Percentiles rank a stretch among this genome's conserved stretches.
These are phyloP conservation scores for Scelioninae gen. 2 DNA, from an alignment of 2,888 invertebrate genomes.

Conservation along the genomic window DNA sequence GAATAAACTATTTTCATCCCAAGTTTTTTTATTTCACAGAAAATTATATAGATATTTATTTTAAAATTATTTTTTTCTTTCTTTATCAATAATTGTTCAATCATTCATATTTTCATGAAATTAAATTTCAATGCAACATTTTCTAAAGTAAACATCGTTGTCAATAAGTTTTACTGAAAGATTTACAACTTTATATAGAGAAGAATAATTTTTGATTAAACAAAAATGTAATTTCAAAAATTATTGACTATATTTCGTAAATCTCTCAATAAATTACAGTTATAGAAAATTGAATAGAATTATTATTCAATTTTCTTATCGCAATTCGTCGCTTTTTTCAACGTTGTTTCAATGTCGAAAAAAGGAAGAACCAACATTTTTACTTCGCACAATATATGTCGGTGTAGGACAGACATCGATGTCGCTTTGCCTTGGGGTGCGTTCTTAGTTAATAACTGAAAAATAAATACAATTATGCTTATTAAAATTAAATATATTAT, in stretches of 20 bases:
- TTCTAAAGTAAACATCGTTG: constrained; percentile 45
- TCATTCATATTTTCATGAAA: constrained; percentile 21
- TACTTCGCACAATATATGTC: constrained; percentile 13
- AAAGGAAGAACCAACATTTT: constrained; percentile 24
- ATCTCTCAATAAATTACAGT: constrained; percentile 50
- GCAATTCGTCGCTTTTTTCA: constrained; percentile 32
- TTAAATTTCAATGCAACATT: constrained; percentile 18
- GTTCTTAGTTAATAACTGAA: constrained; percentile 57
- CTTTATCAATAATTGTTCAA: background rate
- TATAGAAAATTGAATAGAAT: constrained; percentile 33
- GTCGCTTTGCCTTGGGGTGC: constrained; percentile 26
- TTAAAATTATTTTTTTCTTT: background rate
- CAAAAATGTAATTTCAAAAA: constrained; percentile 10
- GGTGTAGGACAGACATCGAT: constrained; percentile 25
- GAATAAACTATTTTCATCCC: too few relatives aligned
- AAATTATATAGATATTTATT: constrained; percentile 15
- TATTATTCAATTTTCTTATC: constrained; percentile 30
- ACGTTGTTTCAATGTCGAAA: constrained; percentile 24
- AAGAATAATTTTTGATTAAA: constrained; percentile 19
- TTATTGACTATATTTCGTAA: constrained; percentile 15
- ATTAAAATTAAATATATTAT: background rate
- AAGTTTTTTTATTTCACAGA: too few relatives aligned
- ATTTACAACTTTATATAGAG: constrained; percentile 44
- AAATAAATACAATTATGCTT: constrained; percentile 23
- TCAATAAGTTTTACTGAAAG: constrained; percentile 49